Conservation (phyloP, 2,797 vertebrate genomes). For the Botia kubotai region DNA sequence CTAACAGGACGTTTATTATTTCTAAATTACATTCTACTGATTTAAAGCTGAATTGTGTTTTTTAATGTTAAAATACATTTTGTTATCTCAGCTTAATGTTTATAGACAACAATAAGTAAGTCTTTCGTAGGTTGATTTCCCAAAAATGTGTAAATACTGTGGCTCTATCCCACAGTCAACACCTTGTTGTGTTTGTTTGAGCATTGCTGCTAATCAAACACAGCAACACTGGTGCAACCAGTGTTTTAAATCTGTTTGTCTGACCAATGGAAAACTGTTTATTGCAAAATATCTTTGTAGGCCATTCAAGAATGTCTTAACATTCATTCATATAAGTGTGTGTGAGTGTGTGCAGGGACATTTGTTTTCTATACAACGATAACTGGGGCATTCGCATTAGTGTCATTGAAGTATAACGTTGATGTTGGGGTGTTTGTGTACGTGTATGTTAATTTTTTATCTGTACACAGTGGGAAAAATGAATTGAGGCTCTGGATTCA, state of each 20-base stretch:
- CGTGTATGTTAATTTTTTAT: not conserved
- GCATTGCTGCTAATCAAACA: not conserved
- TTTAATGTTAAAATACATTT: no score
- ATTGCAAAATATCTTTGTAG: not conserved
- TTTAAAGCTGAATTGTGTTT: not conserved
- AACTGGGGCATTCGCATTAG: conserved; percentile 17
- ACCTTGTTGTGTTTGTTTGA: not conserved
- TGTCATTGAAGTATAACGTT: not conserved
- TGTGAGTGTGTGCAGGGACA: conserved; percentile 23
- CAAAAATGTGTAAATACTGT: no score
- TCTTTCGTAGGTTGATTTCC: no score
- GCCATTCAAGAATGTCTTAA: not conserved
- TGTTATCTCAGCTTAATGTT: no score
- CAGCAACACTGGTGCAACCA: not conserved
- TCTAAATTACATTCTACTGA: not conserved
- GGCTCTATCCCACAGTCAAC: not conserved
- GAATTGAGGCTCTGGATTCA: not conserved
- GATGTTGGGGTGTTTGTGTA: conserved; percentile 3
- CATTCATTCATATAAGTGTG: not conserved
- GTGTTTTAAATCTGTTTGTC: not conserved
- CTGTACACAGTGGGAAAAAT: no score
- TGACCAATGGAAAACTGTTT: no score
- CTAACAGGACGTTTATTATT: not conserved
- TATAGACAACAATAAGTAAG: no score
- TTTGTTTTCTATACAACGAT: conserved; percentile 3